Conservation (phyloP, 2,888 invertebrate species). For the Pandemis cinnamomeana region DNA sequence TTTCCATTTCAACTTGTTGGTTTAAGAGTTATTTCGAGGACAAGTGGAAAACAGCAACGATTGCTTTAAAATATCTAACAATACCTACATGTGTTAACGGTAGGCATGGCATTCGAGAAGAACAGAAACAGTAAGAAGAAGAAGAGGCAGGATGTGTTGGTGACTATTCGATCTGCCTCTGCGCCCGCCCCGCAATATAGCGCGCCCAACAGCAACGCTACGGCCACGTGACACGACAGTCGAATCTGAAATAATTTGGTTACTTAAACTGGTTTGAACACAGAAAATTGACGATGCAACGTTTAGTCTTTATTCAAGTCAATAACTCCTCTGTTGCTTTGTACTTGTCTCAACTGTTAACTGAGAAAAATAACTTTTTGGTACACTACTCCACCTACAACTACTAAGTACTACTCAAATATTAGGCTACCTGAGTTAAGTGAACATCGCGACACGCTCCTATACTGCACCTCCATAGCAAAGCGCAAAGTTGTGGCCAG, state of each 20-base stretch:
- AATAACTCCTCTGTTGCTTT: too few relatives aligned
- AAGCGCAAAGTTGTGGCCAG: slow-evolving; percentile 65
- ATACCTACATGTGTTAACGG: slow-evolving; percentile 87
- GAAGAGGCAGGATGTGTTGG: slow-evolving; percentile 85
- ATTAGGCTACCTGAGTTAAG: slow-evolving; percentile 67
- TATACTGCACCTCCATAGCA: slow-evolving; percentile 70
- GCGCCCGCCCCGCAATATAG: slow-evolving; percentile 85
- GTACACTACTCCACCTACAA: neutral
- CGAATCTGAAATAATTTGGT: slow-evolving; percentile 68
- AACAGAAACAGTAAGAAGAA: slow-evolving; percentile 86
- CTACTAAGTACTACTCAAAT: too few relatives aligned
- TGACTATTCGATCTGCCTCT: slow-evolving; percentile 79
- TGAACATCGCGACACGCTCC: slow-evolving; percentile 73
- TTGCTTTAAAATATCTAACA: neutral
- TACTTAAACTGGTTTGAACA: neutral
- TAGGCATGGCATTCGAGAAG: slow-evolving; percentile 87
- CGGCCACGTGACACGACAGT: slow-evolving; percentile 78
- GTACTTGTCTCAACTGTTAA: too few relatives aligned
- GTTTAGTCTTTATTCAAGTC: neutral
- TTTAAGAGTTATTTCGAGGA: too few relatives aligned
- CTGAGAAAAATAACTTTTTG: too few relatives aligned
- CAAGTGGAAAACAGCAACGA: too few relatives aligned
- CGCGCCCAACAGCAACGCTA: slow-evolving; percentile 84
- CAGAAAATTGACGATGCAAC: too few relatives aligned
- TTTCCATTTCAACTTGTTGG: too few relatives aligned